Base-by-base conservation (phyloP, 2,113 vertebrate species). In the Coptodon rendalli region DNA sequence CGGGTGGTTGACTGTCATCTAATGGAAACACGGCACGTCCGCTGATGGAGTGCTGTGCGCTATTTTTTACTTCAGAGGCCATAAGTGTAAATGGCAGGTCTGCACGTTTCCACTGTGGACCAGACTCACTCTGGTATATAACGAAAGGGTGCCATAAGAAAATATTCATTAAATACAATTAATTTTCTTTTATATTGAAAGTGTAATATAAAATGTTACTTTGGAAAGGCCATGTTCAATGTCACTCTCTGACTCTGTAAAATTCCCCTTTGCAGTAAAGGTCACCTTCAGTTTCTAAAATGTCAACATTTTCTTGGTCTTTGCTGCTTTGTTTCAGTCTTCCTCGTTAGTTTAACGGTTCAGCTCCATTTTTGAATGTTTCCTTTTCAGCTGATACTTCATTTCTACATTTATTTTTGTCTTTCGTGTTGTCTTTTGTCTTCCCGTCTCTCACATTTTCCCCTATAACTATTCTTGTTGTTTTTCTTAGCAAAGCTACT, bases 1-100 rank as follows among this genome's bases (percentile, higher is more conserved):
- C 91, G 90, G 89, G 93, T 91, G 93, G 79, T 66, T 90, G 16
- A 68, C 89, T 84, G 85, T 90, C 92, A 89, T 78, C 89, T 88
- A 92, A 92, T 92, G 80, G 83, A 52, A 76, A 80, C 50, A 16
- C 48, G 54, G 76, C 93, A 89, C 90, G 91, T 88, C 57, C 53
- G 24, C 10, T n/a, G 36, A 3, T 7, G 12, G 16, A 9, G 22
- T 3, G 29, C 80, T 10, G 63, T 22, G 83, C 3, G 89, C 89
- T 89, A 90, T 91, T 92, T 91, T 40, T 89, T 83, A 36, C 89
- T 53, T 57, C 85, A 71, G 83, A 66, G 8, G 19, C 57, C 84
- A 16, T 19, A 81, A 38, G 13, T 54, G 50, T 22, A 80, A 27
- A 71, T 88, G 71, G 73, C 16, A 78, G 16, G 6, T 31, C 43